Percentiles rank a stretch among this genome's conserved stretches.
These are phyloP conservation scores for Triplophysa siluroides DNA, from an alignment of 2,113 vertebrate genomes.

Conservation along the genomic window DNA sequence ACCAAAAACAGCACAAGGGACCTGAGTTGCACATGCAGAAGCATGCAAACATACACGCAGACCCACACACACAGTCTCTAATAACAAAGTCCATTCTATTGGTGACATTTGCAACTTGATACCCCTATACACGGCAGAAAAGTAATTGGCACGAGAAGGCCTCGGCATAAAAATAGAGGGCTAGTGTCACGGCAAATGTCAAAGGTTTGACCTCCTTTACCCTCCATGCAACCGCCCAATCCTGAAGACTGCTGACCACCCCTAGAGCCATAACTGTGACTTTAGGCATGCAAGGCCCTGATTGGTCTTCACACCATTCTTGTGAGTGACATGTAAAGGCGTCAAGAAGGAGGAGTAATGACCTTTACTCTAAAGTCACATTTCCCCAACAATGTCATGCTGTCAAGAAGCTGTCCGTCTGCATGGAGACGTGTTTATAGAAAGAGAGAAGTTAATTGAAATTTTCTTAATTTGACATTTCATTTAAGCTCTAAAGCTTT, in stretches of 20 bases:
- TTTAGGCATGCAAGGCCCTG: conserved; percentile 37
- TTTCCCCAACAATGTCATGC: conserved; percentile 41
- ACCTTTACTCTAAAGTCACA: conserved; percentile 54
- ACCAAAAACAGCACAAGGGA: no score
- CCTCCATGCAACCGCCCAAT: conserved; percentile 39
- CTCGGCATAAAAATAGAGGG: conserved; percentile 59
- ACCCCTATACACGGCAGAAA: conserved; percentile 49
- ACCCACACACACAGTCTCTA: conserved; percentile 41
- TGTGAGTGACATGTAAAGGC: conserved; percentile 52
- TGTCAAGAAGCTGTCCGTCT: conserved; percentile 47
- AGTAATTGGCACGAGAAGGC: conserved; percentile 54
- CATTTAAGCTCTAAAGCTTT: conserved; percentile 17
- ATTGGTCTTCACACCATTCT: conserved; percentile 39
- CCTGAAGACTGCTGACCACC: conserved; percentile 50
- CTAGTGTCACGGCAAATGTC: conserved; percentile 61
- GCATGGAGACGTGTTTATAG: conserved; percentile 12
- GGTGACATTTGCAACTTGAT: conserved; percentile 62
- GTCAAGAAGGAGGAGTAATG: conserved; percentile 44
- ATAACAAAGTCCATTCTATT: conserved; percentile 56
- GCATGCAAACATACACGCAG: conserved; percentile 18
- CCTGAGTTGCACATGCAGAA: background rate
- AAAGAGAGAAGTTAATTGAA: conserved; percentile 23
- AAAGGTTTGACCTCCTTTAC: conserved; percentile 54
- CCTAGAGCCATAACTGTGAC: conserved; percentile 44
- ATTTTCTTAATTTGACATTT: conserved; percentile 38